These are phyloP conservation scores for Phrynocephalus guinanensis DNA, from an alignment of 2,797 vertebrate genomes.

Conservation along the genomic window DNA sequence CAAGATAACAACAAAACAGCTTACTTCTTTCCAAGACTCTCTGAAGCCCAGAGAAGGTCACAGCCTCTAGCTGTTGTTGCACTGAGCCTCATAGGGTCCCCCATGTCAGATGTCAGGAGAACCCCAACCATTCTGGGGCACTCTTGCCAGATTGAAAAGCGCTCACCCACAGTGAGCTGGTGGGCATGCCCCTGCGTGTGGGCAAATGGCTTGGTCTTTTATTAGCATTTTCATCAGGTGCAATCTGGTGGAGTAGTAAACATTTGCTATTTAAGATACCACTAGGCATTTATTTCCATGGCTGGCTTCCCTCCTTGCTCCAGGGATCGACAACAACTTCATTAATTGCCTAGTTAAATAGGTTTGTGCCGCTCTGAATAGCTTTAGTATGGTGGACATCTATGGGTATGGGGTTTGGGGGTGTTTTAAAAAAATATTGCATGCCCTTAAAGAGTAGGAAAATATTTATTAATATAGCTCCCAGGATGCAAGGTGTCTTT, in stretches of 20 bases:
- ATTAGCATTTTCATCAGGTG: background rate
- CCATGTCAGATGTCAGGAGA: no score
- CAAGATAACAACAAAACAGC: background rate
- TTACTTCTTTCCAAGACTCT: background rate
- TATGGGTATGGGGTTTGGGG: background rate
- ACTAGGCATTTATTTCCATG: slow-evolving; percentile 90
- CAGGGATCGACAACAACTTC: slow-evolving; percentile 78
- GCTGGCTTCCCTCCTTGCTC: slow-evolving; percentile 78
- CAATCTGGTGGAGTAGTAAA: background rate
- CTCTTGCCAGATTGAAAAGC: background rate
- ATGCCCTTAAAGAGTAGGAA: background rate
- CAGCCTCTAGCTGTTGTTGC: background rate
- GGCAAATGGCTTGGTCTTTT: background rate
- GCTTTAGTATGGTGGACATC: background rate
- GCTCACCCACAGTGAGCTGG: background rate
- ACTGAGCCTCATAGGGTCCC: background rate
- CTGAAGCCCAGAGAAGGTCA: background rate
- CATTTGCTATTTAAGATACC: slow-evolving; percentile 83
- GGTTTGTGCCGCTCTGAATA: background rate
- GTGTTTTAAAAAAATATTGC: background rate
- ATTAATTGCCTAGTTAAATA: slow-evolving; percentile 44
- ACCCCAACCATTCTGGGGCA: no score
- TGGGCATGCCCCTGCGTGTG: background rate
- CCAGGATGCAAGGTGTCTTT: background rate
- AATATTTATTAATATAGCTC: background rate